Percentiles rank a stretch among this genome's conserved stretches.
Evolutionary conservation across 64 coral and sea anemone species (phyloP).

Genomic region (Actinia equina): DNA sequence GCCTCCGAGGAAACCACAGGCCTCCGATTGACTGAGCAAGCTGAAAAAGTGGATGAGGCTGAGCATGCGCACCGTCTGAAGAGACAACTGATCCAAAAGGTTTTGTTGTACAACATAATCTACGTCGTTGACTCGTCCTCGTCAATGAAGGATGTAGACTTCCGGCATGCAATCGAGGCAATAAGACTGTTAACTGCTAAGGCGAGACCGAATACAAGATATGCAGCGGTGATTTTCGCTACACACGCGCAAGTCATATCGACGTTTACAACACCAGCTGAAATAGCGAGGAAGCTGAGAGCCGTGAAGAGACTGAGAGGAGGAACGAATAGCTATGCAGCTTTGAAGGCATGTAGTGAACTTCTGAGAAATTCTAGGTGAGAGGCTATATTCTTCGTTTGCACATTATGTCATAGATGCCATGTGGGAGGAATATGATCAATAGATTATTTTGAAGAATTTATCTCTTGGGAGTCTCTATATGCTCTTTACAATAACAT

Average conservation of each 20-base stretch:
- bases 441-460: no score
- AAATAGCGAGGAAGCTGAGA: not conserved
- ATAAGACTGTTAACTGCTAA: not conserved
- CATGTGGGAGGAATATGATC: no score
- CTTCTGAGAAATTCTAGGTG: not conserved
- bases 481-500: no score
- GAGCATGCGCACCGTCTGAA: not conserved
- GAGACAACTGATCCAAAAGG: not conserved
- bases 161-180: not conserved
- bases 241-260: not conserved
- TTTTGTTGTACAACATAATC: not conserved
- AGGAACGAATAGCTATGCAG: not conserved
- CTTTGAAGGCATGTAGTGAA: not conserved
- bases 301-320: not conserved
- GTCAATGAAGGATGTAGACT: constrained; percentile 5
- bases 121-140: constrained; percentile 19
- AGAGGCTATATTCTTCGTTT: not conserved
- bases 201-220: not conserved
- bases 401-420: no score
- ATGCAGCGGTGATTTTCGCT: not conserved
- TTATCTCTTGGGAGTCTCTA: no score
- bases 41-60: not conserved
- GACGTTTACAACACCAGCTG: not conserved
- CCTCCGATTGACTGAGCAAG: not conserved
- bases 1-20: not conserved